Percentiles rank a stretch among this genome's conserved stretches.
These are phyloP conservation scores for Calypte anna DNA, from an alignment of 2,113 vertebrate species.

Conservation along the genomic window DNA sequence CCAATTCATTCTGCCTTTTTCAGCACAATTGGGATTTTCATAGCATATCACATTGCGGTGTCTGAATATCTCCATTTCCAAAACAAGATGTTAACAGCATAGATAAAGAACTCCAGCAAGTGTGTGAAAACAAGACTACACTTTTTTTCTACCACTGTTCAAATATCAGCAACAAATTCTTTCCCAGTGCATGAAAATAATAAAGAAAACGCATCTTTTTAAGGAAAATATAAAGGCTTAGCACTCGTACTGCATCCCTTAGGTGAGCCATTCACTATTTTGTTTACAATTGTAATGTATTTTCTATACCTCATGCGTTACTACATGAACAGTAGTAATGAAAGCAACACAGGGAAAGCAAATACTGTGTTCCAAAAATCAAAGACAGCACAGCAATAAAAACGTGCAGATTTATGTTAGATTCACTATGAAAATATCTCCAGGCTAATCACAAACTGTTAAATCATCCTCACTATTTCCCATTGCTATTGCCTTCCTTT, in stretches of 20 bases:
- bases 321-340: background rate
- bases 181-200: background rate
- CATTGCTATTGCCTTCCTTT: background rate
- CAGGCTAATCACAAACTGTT: background rate
- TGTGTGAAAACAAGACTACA: fast-evolving
- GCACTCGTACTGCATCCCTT: background rate
- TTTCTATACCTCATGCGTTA: background rate
- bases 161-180: background rate
- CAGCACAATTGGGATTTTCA: background rate
- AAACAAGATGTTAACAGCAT: background rate
- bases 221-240: background rate
- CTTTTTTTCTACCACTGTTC: background rate
- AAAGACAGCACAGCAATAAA: background rate
- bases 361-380: background rate
- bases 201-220: background rate
- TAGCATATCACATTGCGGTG: background rate
- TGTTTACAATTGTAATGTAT: background rate
- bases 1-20: conserved; percentile 3
- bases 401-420: background rate
- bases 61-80: background rate
- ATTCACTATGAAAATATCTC: background rate
- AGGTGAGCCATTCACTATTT: background rate
- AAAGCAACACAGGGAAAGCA: background rate
- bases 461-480: background rate
- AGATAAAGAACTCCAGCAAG: background rate